phyloP scores from a whole-genome alignment of 2,797 vertebrate species.

The Scyliorhinus canicula region DNA sequence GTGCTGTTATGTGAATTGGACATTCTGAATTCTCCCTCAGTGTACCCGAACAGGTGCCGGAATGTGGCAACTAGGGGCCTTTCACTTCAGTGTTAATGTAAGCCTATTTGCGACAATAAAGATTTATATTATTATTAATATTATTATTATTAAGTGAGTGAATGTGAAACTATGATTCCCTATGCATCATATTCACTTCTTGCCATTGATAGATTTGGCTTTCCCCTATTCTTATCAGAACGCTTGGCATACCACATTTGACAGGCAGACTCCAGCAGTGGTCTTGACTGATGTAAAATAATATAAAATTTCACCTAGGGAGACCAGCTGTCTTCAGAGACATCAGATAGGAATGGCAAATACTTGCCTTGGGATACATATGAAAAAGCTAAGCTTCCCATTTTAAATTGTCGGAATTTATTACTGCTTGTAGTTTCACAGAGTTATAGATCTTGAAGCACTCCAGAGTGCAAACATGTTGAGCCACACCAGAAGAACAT shows the following conservation, averaged over 20 bases:
- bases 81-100: too few species aligned
- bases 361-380: slow-evolving; percentile 3
- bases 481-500: background rate
- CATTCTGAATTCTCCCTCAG: too few species aligned
- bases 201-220: background rate
- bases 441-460: background rate
- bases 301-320: background rate
- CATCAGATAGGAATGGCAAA: background rate
- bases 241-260: background rate
- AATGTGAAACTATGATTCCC: background rate
- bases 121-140: too few species aligned
- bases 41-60: too few species aligned
- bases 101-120: too few species aligned
- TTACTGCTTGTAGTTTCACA: background rate
- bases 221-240: background rate
- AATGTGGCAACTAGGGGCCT: too few species aligned
- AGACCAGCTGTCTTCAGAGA: background rate
- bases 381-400: background rate
- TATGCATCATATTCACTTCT: too few species aligned
- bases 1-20: too few species aligned
- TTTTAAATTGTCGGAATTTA: slow-evolving; percentile 14
- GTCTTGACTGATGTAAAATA: background rate
- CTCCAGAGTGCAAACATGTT: background rate
- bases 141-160: too few species aligned
- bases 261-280: background rate